A percentile compares a stretch with the other conserved stretches of the same genome.
Conservation (phyloP, 2,888 invertebrate genomes). For the Thelaira solivaga region DNA sequence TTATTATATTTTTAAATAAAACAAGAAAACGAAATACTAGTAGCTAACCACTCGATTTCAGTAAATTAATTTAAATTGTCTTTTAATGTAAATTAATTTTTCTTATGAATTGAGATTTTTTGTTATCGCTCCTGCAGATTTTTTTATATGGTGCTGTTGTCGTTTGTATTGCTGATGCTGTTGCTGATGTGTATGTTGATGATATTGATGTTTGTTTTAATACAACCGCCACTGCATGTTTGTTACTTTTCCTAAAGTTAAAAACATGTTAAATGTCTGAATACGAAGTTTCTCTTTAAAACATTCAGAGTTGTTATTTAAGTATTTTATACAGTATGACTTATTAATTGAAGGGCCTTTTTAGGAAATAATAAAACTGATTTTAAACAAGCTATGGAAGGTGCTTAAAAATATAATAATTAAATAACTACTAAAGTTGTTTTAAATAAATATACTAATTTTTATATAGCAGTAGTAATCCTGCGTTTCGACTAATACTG, state of each 20-base stretch:
- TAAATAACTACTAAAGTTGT: no score
- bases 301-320: not conserved
- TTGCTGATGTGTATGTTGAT: not conserved
- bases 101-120: constrained; percentile 67
- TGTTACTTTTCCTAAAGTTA: constrained; percentile 50
- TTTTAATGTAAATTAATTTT: constrained; percentile 77
- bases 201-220: constrained; percentile 45
- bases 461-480: no score
- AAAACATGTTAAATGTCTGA: constrained; percentile 50
- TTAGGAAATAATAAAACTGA: no score
- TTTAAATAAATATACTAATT: no score
- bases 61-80: constrained; percentile 77
- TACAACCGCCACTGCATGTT: constrained; percentile 58
- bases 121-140: constrained; percentile 28
- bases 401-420: no score
- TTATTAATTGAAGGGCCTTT: not conserved
- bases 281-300: constrained; percentile 35
- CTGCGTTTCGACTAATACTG: no score
- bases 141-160: constrained; percentile 35
- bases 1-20: constrained; percentile 18
- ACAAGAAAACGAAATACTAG: constrained; percentile 67
- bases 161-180: constrained; percentile 14
- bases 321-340: not conserved
- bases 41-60: constrained; percentile 69
- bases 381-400: no score